phyloP scores from a whole-genome alignment of 2,888 invertebrate species.

The Agrotis segetum region DNA sequence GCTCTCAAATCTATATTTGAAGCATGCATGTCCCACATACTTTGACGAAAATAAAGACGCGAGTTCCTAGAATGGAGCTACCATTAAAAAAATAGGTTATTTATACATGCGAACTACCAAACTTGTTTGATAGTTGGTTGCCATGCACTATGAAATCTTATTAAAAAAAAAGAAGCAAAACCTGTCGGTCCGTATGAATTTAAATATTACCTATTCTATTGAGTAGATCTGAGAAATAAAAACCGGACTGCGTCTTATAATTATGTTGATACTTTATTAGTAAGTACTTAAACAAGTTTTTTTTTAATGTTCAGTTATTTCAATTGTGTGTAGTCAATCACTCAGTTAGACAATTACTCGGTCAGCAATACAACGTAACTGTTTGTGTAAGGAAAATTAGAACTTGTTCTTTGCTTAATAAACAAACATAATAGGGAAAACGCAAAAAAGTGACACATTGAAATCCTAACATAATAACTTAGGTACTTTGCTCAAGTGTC shows the following conservation, averaged over 20 bases:
- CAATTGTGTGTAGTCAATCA: not conserved
- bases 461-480: not conserved
- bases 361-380: not conserved
- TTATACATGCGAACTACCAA: constrained; percentile 13
- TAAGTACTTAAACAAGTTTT: not conserved
- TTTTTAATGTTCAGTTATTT: not conserved
- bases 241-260: not conserved
- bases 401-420: not conserved
- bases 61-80: not conserved
- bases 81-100: constrained; percentile 12
- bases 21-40: not conserved
- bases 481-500: not conserved
- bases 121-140: constrained; percentile 28
- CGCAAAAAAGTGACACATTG: not conserved
- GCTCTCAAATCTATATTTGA: not conserved
- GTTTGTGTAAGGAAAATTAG: not conserved
- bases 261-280: constrained; percentile 17
- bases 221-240: constrained; percentile 5
- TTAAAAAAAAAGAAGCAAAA: constrained; percentile 17
- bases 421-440: not conserved
- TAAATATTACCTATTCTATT: constrained; percentile 13
- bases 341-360: not conserved
- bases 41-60: not conserved
- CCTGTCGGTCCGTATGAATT: constrained; percentile 5
- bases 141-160: constrained; percentile 1